Evolutionary conservation across 2,797 vertebrate species (phyloP).

Genomic region (Manis crassicaudata): DNA sequence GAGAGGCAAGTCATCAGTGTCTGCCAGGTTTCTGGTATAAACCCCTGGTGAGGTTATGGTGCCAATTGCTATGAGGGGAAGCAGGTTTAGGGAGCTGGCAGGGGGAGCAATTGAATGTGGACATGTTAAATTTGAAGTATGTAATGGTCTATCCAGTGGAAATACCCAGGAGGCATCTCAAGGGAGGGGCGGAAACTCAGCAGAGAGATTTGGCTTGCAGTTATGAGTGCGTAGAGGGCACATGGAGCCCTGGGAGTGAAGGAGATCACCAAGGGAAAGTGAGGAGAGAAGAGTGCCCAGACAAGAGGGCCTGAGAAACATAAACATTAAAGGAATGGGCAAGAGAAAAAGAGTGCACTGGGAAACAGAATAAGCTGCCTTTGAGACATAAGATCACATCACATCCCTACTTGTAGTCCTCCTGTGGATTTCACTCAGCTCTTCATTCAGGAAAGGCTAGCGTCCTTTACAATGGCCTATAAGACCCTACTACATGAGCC

Average conservation of each 20-base stretch:
- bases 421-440: background rate
- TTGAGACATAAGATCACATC: background rate
- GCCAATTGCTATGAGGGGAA: background rate
- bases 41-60: background rate
- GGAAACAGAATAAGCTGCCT: background rate
- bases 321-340: slow-evolving; percentile 2
- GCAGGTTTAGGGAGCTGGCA: background rate
- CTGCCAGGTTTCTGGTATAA: slow-evolving; percentile 26
- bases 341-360: background rate
- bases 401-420: background rate
- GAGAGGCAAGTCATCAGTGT: background rate
- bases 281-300: background rate
- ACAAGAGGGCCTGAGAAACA: background rate
- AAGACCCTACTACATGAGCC: background rate
- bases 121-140: slow-evolving; percentile 21
- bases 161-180: background rate
- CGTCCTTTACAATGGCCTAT: background rate
- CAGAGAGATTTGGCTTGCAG: background rate
- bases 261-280: background rate
- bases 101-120: background rate
- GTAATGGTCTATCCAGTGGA: background rate
- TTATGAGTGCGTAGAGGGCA: background rate
- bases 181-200: background rate
- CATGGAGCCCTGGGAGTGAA: background rate
- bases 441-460: slow-evolving; percentile 18